Evolutionary conservation across 1,140 invertebrate species (phyloP), one percentile per base, ranked within the genome.

Genomic region (Pseudomyrmex flavicornis): DNA sequence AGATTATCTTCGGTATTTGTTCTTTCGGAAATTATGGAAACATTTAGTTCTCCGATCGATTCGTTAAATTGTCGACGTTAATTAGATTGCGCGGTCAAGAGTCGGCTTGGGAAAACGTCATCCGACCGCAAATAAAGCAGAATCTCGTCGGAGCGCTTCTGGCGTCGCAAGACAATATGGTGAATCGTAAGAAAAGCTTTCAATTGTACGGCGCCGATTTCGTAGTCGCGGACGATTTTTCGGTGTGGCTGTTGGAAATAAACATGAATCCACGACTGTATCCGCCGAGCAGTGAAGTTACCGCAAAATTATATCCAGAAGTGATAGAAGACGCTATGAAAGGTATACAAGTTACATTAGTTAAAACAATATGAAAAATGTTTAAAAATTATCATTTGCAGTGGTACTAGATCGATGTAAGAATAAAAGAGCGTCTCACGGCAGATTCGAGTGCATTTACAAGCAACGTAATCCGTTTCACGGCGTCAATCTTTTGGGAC

Each of bases 151-250:
- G 96, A 7, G 96, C 97, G 26, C 96, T 98, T 91, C 92, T 98
- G 15, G 95, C 96, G 3, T 96, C 97, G 56, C 97, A 98, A 91
- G 96, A 97, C 80, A 94, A 95, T 26, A 96, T 98, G 85, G 96
- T 97, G 65, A 94, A 96, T 46, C 95, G 96, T 83, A 97, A 96
- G 86, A 98, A 97, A 88, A 96, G 96, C 84, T 99, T 99, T 93
- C 98, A 99, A 93, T 75, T 99, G 20, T 99, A 98, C 92, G 98
- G 98, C 12, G 98, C 98, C 65, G 98, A 99, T 94, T 99, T 99
- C 91, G 97, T 99, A 95, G 91, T 97, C 22, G 97, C 97, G 85
- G 97, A 98, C 90, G 97, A 98, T 89, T 97, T 97, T 70, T 96
- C 96, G 80, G 98, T 98, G 0, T 99, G 98, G 97, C 94, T 99